These are phyloP conservation scores for Diadema setosum DNA, from an alignment of 35 echinoderm and acorn worm species.

Conservation along the genomic window DNA sequence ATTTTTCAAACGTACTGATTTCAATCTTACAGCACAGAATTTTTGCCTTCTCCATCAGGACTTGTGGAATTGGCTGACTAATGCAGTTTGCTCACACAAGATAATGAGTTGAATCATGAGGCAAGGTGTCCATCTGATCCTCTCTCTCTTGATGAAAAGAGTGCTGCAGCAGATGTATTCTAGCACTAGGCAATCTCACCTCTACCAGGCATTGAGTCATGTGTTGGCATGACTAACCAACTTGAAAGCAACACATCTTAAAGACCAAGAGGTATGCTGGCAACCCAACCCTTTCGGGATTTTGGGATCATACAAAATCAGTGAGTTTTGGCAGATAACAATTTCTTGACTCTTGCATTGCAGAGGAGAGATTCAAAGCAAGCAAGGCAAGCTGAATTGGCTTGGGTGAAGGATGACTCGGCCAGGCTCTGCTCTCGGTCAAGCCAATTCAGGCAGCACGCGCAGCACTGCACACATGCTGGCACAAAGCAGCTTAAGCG, in stretches of 20 bases:
- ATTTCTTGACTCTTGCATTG: not conserved
- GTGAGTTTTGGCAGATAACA: too few relatives aligned
- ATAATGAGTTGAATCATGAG: not conserved
- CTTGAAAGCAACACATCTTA: not conserved
- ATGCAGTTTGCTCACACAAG: constrained; percentile 3
- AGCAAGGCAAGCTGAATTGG: not conserved
- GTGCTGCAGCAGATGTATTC: not conserved
- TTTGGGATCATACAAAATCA: too few relatives aligned
- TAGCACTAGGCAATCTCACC: not conserved
- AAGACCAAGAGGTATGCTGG: too few relatives aligned
- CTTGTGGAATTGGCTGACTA: too few relatives aligned
- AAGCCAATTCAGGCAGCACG: not conserved
- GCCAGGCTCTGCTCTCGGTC: not conserved
- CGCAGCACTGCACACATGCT: not conserved
- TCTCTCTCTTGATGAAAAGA: not conserved
- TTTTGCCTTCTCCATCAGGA: too few relatives aligned
- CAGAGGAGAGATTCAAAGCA: not conserved
- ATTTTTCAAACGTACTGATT: too few relatives aligned
- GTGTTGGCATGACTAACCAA: not conserved
- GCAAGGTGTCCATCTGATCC: not conserved
- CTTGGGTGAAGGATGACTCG: not conserved
- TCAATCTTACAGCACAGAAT: too few relatives aligned
- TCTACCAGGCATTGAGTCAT: not conserved
- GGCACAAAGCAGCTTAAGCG: not conserved
- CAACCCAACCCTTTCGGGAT: too few relatives aligned